A percentile compares a stretch with the other conserved stretches of the same genome.
Evolutionary conservation across 2,797 vertebrate species (phyloP).

Genomic region (Malurus splendens): DNA sequence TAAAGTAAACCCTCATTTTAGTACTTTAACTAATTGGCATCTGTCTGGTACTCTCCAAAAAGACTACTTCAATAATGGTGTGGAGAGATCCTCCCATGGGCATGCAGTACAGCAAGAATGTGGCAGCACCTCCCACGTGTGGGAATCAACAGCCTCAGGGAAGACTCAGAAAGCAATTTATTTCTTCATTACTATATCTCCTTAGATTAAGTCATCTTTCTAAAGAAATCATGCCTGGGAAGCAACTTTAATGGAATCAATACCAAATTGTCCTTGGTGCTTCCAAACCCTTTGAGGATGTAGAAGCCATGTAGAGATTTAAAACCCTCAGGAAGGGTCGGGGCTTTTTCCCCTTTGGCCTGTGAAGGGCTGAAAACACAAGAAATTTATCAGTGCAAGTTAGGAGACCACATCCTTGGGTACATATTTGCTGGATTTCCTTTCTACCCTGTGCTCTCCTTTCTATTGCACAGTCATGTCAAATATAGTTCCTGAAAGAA

Average conservation of each 20-base stretch:
- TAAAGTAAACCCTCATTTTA: neutral
- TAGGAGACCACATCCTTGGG: neutral
- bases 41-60: neutral
- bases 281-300: neutral
- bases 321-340: neutral
- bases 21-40: neutral
- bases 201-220: neutral
- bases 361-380: neutral
- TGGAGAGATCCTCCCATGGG: neutral
- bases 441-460: neutral
- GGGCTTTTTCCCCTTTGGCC: accelerated
- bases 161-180: neutral
- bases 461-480: neutral
- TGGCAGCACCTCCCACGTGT: neutral
- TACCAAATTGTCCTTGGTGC: neutral
- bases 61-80: accelerated
- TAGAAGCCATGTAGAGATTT: neutral
- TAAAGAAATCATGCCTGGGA: neutral
- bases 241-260: neutral
- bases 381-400: neutral
- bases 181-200: neutral
- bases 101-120: neutral
- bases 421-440: neutral
- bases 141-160: neutral
- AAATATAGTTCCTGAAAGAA: neutral